These are phyloP conservation scores for Pelodytes ibericus DNA, from an alignment of 2,797 vertebrate genomes.

Conservation along the genomic window DNA sequence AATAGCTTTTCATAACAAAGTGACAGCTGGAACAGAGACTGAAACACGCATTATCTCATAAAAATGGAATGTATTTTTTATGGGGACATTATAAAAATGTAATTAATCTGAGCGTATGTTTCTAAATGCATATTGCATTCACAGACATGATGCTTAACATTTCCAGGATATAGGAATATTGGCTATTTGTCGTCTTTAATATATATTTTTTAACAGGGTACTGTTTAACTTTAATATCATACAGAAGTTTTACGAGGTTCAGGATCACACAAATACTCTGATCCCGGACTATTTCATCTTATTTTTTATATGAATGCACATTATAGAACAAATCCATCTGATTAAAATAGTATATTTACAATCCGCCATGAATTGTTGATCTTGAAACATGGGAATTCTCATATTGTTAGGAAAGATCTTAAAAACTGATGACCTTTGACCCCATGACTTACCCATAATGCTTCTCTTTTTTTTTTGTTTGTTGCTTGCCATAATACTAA, in stretches of 20 bases:
- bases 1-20: constrained; percentile 33
- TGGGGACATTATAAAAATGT: not conserved
- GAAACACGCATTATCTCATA: constrained; percentile 10
- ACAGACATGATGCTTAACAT: not conserved
- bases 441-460: constrained; percentile 11
- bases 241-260: too few relatives aligned
- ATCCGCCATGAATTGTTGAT: not conserved
- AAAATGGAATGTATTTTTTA: not conserved
- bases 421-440: not conserved
- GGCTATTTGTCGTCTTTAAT: not conserved
- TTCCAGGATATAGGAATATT: not conserved
- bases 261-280: too few relatives aligned
- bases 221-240: not conserved
- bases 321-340: too few relatives aligned
- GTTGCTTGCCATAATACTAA: not conserved
- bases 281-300: too few relatives aligned
- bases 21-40: constrained; percentile 28
- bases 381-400: too few relatives aligned
- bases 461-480: not conserved
- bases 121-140: not conserved
- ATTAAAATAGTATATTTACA: not conserved
- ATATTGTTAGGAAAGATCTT: not conserved
- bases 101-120: not conserved
- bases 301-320: too few relatives aligned
- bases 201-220: too few relatives aligned